Base-by-base conservation (phyloP, 30 jellyfish, hydroid and myxozoan genomes). In the Hydractinia echinata region DNA sequence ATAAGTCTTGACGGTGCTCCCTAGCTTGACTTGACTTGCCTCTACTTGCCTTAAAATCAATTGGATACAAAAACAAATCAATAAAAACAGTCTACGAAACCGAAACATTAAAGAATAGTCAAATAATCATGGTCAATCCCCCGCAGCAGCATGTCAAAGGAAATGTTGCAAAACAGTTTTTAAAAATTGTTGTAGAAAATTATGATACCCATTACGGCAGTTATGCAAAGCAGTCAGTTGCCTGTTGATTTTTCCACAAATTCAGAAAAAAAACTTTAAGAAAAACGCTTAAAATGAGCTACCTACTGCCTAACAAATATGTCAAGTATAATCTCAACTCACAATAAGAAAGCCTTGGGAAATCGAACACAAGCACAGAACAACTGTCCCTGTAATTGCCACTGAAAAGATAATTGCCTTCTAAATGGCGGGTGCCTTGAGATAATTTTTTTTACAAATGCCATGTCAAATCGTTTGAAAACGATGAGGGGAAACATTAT, bases 401-500 rank as follows among this genome's bases (percentile, higher is more conserved):
- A 56, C 13, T 9, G n/a, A n/a, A 56, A 56, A n/a, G n/a, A 56
- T n/a, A 10, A 9, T 56, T 56, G 68, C n/a, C 68, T n/a, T 9
- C 68, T 56, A 10, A 56, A 56, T 9, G 68, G 68, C 13, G n/a
- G n/a, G 68, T 56, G 68, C n/a, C 68, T 9, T 9, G 68, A 56
- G 13, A 56, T 9, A 56, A 56, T 10, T 56, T 56, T n/a, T 9
- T 56, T n/a, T 56, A 56, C 68, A 56, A n/a, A n/a, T 56, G 68
- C n/a, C 68, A 56, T 56, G 68, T n/a, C 10, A 56, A 56, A 56
- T 10, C 10, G 10, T 9, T 10, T 56, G 68, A 56, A 9, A 56
- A 56, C 68, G 68, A 56, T n/a, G 68, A 56, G n/a, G 68, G 68
- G 13, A 56, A 56, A n/a, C 68, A 56, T n/a, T 56, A 56, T n/a